A percentile compares a stretch with the other conserved stretches of the same genome.
Conservation (phyloP, 2,797 vertebrate species). For the Malacoraja senta region DNA sequence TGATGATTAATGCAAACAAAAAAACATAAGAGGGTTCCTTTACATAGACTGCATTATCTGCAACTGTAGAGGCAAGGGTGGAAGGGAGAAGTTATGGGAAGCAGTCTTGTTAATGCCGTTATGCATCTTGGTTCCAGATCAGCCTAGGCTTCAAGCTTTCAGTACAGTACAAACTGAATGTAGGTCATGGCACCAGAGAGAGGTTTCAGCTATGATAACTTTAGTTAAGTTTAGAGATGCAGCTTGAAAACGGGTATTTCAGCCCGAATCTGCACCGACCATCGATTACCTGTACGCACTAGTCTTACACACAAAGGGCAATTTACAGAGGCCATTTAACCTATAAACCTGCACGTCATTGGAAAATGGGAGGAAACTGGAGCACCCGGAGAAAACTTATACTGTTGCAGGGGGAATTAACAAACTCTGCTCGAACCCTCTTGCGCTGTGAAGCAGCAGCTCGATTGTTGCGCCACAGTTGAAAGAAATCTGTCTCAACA, state of each 20-base stretch:
- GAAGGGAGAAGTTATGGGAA: not conserved
- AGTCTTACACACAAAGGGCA: too few species aligned
- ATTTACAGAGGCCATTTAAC: too few species aligned
- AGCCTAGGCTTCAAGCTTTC: not conserved
- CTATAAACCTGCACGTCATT: too few species aligned
- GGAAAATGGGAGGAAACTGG: too few species aligned
- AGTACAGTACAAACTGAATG: not conserved
- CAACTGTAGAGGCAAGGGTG: not conserved
- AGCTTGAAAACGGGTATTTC: too few species aligned
- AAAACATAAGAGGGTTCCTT: not conserved
- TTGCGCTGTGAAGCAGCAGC: too few species aligned
- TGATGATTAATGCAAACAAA: not conserved
- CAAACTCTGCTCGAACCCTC: too few species aligned
- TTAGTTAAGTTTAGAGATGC: not conserved
- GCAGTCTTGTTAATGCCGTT: not conserved
- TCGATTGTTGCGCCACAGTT: not conserved
- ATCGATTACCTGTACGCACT: too few species aligned
- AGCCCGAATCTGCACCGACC: too few species aligned
- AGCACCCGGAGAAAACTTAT: too few species aligned
- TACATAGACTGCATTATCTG: not conserved
- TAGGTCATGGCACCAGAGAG: not conserved
- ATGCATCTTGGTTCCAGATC: not conserved
- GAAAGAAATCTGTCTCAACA: not conserved
- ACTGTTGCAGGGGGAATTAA: too few species aligned
- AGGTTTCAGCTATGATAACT: not conserved